Percentiles rank a stretch among this genome's conserved stretches.
phyloP scores from a whole-genome alignment of 2,113 vertebrate species.

The Phoenicopterus ruber region DNA sequence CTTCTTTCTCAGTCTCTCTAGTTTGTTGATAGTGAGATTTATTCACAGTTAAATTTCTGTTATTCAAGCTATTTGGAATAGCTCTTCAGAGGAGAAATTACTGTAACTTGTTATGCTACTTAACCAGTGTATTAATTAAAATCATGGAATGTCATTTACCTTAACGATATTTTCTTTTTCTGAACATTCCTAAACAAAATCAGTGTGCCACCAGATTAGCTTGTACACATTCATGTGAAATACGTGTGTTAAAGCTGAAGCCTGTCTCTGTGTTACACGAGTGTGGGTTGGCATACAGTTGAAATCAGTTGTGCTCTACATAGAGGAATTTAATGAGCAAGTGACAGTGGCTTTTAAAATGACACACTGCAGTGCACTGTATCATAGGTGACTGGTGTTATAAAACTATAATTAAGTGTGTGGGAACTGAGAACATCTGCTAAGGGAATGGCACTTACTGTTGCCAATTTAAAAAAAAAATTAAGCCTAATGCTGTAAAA shows the following conservation, averaged over 20 bases:
- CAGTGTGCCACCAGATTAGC: not conserved
- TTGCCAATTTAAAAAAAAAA: not conserved
- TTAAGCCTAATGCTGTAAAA: not conserved
- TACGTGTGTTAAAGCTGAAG: not conserved
- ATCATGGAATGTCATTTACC: not conserved
- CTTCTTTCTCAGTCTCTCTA: not conserved
- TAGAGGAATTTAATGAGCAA: not conserved
- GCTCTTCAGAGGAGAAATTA: not conserved
- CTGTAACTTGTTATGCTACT: not conserved
- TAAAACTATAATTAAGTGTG: not conserved
- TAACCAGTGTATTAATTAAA: not conserved
- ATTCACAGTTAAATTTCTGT: not conserved
- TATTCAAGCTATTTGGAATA: not conserved
- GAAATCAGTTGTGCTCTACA: not conserved
- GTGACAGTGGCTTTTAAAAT: not conserved
- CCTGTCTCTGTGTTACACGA: not conserved
- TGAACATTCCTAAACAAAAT: not conserved
- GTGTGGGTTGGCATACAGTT: not conserved
- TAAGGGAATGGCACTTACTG: not conserved
- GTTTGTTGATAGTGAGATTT: not conserved
- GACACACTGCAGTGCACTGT: not conserved
- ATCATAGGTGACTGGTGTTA: not conserved
- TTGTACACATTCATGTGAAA: not conserved
- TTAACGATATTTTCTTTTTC: not conserved
- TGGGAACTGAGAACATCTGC: slow-evolving; percentile 23